Evolutionary conservation across 2,113 vertebrate species (phyloP), one percentile per base, ranked within the genome.

Genomic region (Diadophis punctatus): DNA sequence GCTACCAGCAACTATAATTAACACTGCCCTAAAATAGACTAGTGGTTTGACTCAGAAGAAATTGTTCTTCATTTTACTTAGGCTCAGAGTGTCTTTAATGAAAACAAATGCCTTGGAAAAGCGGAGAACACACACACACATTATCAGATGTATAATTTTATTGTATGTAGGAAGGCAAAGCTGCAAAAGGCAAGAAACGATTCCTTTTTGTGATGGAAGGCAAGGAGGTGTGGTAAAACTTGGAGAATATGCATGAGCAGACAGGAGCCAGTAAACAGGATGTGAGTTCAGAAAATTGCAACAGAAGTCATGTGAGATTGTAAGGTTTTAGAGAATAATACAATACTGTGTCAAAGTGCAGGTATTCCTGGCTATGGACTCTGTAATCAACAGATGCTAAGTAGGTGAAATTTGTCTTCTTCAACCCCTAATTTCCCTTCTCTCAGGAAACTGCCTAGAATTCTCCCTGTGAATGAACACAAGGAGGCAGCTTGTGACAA

Each of bases 241-340:
- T 46, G 22, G 51, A 49, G 20, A 94, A 90, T 84, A 56, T 68
- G 34, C 51, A 80, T 58, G 46, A 27, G 91, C 53, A 55, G 0
- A 48, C 56, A 52, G 9, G n/a, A 91, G 63, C 93, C 89, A 89
- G 80, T 86, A 93, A 96, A 91, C 89, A 92, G 92, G 90, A 87
- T 89, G 51, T 51, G 88, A 90, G 80, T 90, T 95, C 91, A 92
- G 93, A 51, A 89, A 87, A 90, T 93, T 96, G 60, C 48, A 60
- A 87, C 11, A 91, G 88, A 0, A 86, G 49, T 95, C 88, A 86
- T 49, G 39, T 60, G 88, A 86, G 60, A 86, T 48, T 85, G 91
- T 91, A 91, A 63, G n/a, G 30, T 87, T 34, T 68, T 23, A 88
- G 48, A 53, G 25, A 39, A 9, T 68, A 25, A 20, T 74, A 46